A percentile compares a stretch with the other conserved stretches of the same genome.
phyloP scores from a whole-genome alignment of 2,888 invertebrate genomes.

The Parascotia fuliginaria region DNA sequence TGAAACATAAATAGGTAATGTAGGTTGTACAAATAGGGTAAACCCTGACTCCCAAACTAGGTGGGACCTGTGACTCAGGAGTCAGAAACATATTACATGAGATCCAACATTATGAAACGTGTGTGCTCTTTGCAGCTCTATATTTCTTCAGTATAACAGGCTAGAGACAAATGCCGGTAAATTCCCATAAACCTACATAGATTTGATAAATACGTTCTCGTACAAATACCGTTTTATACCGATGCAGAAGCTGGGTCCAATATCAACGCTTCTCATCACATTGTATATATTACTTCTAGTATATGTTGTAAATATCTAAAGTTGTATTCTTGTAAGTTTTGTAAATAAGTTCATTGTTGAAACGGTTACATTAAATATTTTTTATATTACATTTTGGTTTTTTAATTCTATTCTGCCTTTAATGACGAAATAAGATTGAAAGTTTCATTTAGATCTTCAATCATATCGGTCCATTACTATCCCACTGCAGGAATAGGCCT shows the following conservation, averaged over 20 bases:
- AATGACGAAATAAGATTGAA: no score
- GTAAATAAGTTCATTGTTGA: conserved; percentile 79
- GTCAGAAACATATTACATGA: no score
- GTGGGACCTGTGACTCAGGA: no score
- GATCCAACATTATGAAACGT: no score
- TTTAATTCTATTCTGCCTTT: neutral
- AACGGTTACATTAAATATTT: conserved; percentile 75
- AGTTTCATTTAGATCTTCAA: no score
- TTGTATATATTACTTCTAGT: conserved; percentile 41
- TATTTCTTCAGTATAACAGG: no score
- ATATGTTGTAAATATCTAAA: conserved; percentile 12
- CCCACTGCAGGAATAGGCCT: no score
- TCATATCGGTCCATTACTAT: no score
- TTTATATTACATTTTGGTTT: conserved; percentile 47
- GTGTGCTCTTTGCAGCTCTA: no score
- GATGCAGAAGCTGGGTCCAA: conserved; percentile 54
- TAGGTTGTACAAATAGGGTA: no score
- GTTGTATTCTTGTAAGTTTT: conserved; percentile 48
- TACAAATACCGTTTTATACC: conserved; percentile 14
- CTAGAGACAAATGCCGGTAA: neutral
- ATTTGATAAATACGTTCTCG: neutral
- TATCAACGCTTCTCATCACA: conserved; percentile 26
- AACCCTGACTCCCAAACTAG: no score
- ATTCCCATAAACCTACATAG: neutral
- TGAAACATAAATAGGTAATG: no score